A percentile compares a stretch with the other conserved stretches of the same genome.
Conservation (phyloP, 2,888 invertebrate genomes). For the Epiblema foenella region DNA sequence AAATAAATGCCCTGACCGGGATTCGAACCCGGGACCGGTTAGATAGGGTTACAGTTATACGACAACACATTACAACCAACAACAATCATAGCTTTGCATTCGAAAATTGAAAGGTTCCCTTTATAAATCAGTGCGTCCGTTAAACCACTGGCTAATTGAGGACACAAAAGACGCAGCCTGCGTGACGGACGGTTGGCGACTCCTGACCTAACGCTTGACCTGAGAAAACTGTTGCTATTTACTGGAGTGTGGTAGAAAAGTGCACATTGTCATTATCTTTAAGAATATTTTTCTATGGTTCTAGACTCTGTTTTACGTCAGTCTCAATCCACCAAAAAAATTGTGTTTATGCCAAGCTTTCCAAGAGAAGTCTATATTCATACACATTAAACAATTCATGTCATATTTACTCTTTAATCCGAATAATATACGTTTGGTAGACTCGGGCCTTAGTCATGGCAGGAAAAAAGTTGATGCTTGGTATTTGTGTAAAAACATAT, state of each 20-base stretch:
- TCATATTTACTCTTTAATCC: no score
- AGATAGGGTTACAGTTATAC: no score
- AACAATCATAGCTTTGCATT: neutral
- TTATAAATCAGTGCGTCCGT: constrained; percentile 50
- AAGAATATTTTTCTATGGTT: neutral
- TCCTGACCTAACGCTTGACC: constrained; percentile 49
- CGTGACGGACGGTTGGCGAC: constrained; percentile 51
- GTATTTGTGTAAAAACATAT: no score
- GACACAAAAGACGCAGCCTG: constrained; percentile 46
- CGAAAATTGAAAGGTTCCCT: constrained; percentile 27
- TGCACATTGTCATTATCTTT: neutral
- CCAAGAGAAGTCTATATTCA: no score
- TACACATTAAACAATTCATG: no score
- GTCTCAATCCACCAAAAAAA: no score
- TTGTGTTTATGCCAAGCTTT: no score
- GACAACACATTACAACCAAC: constrained; percentile 1
- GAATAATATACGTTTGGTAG: no score
- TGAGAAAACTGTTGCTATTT: constrained; percentile 21
- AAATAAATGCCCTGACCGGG: no score
- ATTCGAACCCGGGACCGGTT: no score
- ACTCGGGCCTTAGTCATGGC: no score
- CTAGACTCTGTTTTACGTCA: neutral
- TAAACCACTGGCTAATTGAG: constrained; percentile 46
- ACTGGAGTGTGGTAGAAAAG: constrained; percentile 9
- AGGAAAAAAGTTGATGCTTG: no score